Evolutionary conservation across 2,797 vertebrate genomes (phyloP).

Genomic region (Syndactyla subalaris): DNA sequence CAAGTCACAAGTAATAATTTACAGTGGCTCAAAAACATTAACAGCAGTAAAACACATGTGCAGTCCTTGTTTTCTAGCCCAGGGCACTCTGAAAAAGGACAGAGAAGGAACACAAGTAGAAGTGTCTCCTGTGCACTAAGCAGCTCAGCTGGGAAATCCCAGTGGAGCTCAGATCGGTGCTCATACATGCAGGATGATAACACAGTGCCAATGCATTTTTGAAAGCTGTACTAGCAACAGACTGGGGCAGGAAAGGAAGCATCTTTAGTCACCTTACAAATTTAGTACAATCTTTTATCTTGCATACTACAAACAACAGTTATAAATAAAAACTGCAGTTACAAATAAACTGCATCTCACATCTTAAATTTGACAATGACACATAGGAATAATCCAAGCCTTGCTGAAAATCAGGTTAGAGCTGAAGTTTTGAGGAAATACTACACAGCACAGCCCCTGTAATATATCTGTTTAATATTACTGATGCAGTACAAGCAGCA

Average conservation of each 20-base stretch:
- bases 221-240: background rate
- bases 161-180: background rate
- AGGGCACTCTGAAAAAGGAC: background rate
- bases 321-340: background rate
- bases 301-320: background rate
- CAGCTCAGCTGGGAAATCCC: background rate
- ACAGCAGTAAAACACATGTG: background rate
- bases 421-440: background rate
- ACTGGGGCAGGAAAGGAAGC: background rate
- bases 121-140: background rate
- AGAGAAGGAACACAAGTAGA: background rate
- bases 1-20: background rate
- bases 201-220: background rate
- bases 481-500: background rate
- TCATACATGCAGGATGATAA: fast-evolving
- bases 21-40: background rate
- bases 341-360: background rate
- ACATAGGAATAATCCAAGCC: background rate
- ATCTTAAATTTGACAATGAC: background rate
- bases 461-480: background rate
- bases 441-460: background rate
- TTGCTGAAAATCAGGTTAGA: background rate
- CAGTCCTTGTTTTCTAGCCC: background rate
- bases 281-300: background rate
- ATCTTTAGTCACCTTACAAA: background rate